phyloP scores from a whole-genome alignment of 2,797 vertebrate species.

The Lates japonicus region DNA sequence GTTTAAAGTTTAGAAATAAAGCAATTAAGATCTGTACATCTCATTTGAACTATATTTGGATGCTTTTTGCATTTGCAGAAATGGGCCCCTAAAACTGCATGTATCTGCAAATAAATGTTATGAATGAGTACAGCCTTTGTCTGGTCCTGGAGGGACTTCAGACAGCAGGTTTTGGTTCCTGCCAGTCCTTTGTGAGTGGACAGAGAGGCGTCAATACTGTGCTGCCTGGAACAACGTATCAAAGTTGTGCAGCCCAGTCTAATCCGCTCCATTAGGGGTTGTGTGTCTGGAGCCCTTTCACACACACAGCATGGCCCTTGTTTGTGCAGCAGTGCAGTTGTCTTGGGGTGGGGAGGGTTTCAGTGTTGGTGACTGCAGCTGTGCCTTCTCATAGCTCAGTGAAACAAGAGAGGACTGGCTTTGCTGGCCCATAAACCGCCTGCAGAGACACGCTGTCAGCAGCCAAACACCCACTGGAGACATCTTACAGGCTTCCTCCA shows the following conservation, averaged over 20 bases:
- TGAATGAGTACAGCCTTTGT: constrained; percentile 50
- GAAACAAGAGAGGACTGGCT: constrained; percentile 89
- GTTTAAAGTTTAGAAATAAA: neutral
- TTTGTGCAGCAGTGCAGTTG: constrained; percentile 91
- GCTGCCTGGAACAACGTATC: constrained; percentile 60
- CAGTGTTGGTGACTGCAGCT: constrained; percentile 88
- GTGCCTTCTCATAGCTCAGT: constrained; percentile 85
- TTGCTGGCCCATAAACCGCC: constrained; percentile 73
- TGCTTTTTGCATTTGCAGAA: neutral
- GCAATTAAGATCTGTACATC: neutral
- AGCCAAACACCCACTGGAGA: constrained; percentile 68
- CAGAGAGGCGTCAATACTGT: constrained; percentile 60
- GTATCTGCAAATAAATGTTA: constrained; percentile 34
- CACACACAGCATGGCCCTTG: constrained; percentile 90
- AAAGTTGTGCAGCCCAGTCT: constrained; percentile 67
- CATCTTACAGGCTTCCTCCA: constrained; percentile 40
- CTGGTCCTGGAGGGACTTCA: constrained; percentile 71
- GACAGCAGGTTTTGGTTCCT: constrained; percentile 49
- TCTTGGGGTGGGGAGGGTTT: constrained; percentile 73
- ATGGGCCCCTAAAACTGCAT: neutral
- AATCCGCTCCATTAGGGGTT: constrained; percentile 84
- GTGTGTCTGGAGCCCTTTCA: constrained; percentile 66
- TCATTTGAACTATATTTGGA: constrained; percentile 1
- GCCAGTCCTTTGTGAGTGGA: constrained; percentile 42
- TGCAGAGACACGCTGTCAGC: constrained; percentile 81